Base-by-base conservation (phyloP, 2,113 vertebrate species). In the Progne subis region DNA sequence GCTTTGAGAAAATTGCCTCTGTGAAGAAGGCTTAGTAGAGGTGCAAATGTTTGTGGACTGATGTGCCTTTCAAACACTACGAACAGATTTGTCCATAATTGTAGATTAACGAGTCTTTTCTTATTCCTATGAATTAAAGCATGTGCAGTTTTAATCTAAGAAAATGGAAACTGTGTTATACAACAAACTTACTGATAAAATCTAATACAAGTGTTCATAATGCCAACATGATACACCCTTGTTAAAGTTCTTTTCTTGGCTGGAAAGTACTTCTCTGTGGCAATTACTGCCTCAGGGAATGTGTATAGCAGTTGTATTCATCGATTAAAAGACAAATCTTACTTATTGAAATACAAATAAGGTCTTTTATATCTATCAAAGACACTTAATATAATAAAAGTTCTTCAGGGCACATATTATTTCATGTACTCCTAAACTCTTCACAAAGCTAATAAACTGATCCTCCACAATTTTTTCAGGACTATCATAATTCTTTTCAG, bases 251-350 rank as follows among this genome's bases (percentile, higher is more conserved):
- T 88, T 96, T 92, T 53, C 63, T 85, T 79, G 31, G 14, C 53
- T 92, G 52, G 49, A 71, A 95, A 90, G 53, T 92, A 67, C 67
- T 92, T 87, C 59, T 96, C 81, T 84, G 64, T 94, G 69, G 92
- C 79, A 97, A 86, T 55, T 94, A 65, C 50, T 91, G 94, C 97
- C 94, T 97, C 57, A 65, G 76, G 93, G 91, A 60, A 70, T 70
- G 11, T 86, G 60, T 86, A 90, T 24, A 96, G 32, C 59, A 92
- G 86, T 95, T 92, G 71, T 94, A 82, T 97, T 96, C 70, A 97
- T 94, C 91, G 96, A 98, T 97, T 97, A 94, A 94, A 96, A 95
- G 49, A 57, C 60, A 95, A 89, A 95, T 97, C 74, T 97, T 94
- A 92, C 86, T 95, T 69, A 94, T 25, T 67, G 82, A 94, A 97